Evolutionary conservation across 1,140 invertebrate species (phyloP), one percentile per base, ranked within the genome.

Genomic region (Geopemphigus sp.): DNA sequence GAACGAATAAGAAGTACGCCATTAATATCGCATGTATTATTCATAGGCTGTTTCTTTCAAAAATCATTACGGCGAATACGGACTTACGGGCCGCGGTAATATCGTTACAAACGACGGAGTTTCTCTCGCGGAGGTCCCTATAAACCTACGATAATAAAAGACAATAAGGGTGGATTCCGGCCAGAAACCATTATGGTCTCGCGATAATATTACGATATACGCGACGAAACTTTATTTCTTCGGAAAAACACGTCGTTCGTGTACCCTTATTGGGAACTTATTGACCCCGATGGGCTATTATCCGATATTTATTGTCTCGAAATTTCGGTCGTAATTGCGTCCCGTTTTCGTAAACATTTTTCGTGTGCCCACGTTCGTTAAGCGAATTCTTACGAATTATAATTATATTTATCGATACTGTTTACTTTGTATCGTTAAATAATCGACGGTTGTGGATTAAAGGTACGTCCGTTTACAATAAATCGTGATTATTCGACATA

Each of bases 101-200:
- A 47, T 68, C 47, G 64, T 68, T 45, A 22, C n/a, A 68, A 47
- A 47, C 39, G n/a, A 47, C 1, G 47, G 3, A 6, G 22, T 47
- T 68, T 47, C 61, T 29, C n/a, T n/a, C 32, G 24, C 0, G 61
- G n/a, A n/a, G 19, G 10, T 64, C 24, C 24, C 12, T 24, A 68
- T 47, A 68, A 68, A 47, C 39, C 39, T 68, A 68, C 39, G 14
- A n/a, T 47, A 68, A 68, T 47, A 68, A 68, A 47, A 68, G 4
- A 47, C 45, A 47, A 68, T 19, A 47, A 68, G n/a, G 39, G 39
- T 68, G n/a, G 39, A 0, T 24, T 68, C 47, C 45, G 12, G 6
- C 4, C 32, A 15, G n/a, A 68, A 45, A 45, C 19, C 19, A 22
- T 45, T 47, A 47, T 12, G n/a, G 11, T 15, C 45, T 47, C n/a